These are phyloP conservation scores for Nephotettix cincticeps DNA, from an alignment of 1,140 invertebrate species.

Conservation along the genomic window DNA sequence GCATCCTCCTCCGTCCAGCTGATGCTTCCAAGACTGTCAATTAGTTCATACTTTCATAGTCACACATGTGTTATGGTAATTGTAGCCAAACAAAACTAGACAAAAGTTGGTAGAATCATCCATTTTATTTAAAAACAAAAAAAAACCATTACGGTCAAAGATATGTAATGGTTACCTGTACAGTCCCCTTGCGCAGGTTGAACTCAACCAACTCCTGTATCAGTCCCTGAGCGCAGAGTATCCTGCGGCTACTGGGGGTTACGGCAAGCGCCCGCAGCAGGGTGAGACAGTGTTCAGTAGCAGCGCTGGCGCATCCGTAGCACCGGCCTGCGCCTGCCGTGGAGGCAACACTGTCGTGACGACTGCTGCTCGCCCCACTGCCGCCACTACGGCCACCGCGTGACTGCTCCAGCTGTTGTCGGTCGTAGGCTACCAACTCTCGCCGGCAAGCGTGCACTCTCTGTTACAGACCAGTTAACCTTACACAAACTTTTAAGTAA, in stretches of 20 bases:
- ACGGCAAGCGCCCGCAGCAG: slow-evolving; percentile 88
- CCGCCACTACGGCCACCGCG: slow-evolving; percentile 24
- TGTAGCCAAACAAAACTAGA: too few relatives aligned
- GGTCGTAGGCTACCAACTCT: slow-evolving; percentile 90
- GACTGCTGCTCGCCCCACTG: neutral
- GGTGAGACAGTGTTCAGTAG: slow-evolving; percentile 92
- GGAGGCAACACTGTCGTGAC: neutral
- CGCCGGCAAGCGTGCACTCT: slow-evolving; percentile 85
- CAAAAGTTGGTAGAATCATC: too few relatives aligned
- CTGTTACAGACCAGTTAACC: too few relatives aligned
- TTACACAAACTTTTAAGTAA: too few relatives aligned
- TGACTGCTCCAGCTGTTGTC: slow-evolving; percentile 65
- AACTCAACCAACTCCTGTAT: slow-evolving; percentile 89
- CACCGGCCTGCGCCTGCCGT: slow-evolving; percentile 49
- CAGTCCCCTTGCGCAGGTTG: slow-evolving; percentile 78
- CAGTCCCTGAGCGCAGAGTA: slow-evolving; percentile 82
- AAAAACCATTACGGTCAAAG: too few relatives aligned
- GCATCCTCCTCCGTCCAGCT: too few relatives aligned
- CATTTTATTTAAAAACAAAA: too few relatives aligned
- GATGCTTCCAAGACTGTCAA: too few relatives aligned
- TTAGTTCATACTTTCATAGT: too few relatives aligned
- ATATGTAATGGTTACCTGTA: too few relatives aligned
- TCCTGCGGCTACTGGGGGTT: slow-evolving; percentile 71
- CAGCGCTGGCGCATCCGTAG: slow-evolving; percentile 82
- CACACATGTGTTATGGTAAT: too few relatives aligned